Conservation (phyloP, 2,797 vertebrate genomes). For the Pangasius macronema region DNA sequence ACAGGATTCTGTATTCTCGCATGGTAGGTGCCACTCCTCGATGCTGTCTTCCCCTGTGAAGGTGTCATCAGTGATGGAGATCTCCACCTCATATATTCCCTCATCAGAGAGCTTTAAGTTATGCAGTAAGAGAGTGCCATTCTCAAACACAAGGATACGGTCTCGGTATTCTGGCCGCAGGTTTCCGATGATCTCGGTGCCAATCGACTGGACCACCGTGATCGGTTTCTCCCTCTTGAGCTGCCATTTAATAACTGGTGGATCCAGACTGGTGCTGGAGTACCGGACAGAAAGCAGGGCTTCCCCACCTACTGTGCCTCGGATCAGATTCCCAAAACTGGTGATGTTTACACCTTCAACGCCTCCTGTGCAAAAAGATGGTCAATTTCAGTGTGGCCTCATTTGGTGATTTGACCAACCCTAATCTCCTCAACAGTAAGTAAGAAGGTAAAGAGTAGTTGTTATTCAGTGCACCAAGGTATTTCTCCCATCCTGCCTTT, state of each 20-base stretch:
- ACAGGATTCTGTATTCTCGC: too few species aligned
- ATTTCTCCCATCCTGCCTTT: neutral
- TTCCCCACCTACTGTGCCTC: conserved; percentile 81
- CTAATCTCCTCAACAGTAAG: neutral
- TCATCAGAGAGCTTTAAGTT: conserved; percentile 86
- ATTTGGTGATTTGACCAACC: conserved; percentile 4
- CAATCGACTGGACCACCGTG: conserved; percentile 92
- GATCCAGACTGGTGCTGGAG: conserved; percentile 84
- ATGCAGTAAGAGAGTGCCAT: conserved; percentile 90
- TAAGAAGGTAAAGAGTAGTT: neutral
- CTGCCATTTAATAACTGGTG: conserved; percentile 94
- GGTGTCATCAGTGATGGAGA: conserved; percentile 94
- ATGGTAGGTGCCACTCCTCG: too few species aligned
- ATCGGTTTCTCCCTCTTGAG: conserved; percentile 87
- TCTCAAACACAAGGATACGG: conserved; percentile 91
- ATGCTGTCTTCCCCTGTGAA: conserved; percentile 92
- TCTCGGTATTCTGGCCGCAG: conserved; percentile 87
- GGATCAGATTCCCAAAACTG: conserved; percentile 79
- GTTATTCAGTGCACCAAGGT: neutral
- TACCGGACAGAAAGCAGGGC: conserved; percentile 90
- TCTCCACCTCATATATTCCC: conserved; percentile 91
- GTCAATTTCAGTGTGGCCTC: neutral
- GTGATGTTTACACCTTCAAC: conserved; percentile 89
- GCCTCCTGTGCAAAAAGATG: conserved; percentile 67
- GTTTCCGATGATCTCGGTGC: conserved; percentile 92